Evolutionary conservation across 2,797 vertebrate species (phyloP).

Genomic region (Falco cherrug): DNA sequence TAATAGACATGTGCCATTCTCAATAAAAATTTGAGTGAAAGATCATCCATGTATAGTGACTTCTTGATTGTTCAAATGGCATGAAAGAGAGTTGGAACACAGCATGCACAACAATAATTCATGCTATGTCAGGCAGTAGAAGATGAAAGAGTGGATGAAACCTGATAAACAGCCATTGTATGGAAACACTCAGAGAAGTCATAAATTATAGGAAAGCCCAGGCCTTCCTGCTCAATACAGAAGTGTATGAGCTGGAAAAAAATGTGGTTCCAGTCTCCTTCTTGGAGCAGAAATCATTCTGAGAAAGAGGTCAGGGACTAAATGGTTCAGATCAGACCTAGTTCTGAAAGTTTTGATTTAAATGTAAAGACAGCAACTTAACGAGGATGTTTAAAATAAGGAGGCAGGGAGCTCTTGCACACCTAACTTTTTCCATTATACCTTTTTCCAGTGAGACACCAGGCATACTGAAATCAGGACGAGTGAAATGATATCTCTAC

Average conservation of each 20-base stretch:
- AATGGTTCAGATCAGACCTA: neutral
- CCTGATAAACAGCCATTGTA: neutral
- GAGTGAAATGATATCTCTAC: neutral
- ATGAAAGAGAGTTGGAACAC: neutral
- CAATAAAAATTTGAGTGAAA: neutral
- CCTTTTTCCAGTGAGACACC: neutral
- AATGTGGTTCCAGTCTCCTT: neutral
- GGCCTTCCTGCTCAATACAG: neutral
- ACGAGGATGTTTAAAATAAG: neutral
- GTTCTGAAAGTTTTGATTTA: neutral
- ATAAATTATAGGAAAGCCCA: neutral
- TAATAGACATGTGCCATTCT: neutral
- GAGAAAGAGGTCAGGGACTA: neutral
- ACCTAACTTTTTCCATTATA: neutral
- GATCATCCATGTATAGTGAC: neutral
- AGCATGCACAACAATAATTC: neutral
- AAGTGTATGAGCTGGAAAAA: neutral
- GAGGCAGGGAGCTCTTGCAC: neutral
- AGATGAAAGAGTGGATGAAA: neutral
- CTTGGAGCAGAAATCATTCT: neutral
- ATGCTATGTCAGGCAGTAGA: neutral
- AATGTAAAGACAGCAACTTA: neutral
- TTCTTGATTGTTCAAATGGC: neutral
- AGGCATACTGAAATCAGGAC: neutral
- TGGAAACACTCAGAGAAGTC: neutral